phyloP scores from a whole-genome alignment of 2,113 vertebrate genomes.

The Carassius carassius region DNA sequence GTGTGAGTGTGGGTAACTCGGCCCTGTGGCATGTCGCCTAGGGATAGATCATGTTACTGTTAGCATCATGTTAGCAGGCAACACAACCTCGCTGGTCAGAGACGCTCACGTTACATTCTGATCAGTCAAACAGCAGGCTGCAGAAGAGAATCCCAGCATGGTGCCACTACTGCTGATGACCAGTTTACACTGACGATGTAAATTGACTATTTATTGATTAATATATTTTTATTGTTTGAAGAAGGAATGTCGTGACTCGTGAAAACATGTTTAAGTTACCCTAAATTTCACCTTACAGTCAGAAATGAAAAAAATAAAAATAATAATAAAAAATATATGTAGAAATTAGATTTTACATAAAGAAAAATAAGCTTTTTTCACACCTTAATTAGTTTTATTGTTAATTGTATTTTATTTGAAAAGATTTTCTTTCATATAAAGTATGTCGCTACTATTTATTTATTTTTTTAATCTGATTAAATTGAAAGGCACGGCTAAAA shows the following conservation, averaged over 20 bases:
- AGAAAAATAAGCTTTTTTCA: not conserved
- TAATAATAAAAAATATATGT: too few relatives aligned
- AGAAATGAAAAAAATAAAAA: not conserved
- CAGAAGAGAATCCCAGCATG: slow-evolving; percentile 23
- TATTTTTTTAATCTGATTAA: not conserved
- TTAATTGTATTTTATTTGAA: too few relatives aligned
- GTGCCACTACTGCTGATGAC: slow-evolving; percentile 15
- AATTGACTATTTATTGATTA: not conserved
- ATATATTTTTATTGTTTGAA: not conserved
- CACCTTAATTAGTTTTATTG: too few relatives aligned
- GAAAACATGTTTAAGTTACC: not conserved
- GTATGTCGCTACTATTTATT: too few relatives aligned
- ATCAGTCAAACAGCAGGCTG: slow-evolving; percentile 9
- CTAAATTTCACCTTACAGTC: not conserved
- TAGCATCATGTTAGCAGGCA: not conserved
- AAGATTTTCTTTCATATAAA: too few relatives aligned
- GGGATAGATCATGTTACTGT: slow-evolving; percentile 41
- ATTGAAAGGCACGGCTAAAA: not conserved
- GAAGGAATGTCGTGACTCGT: not conserved
- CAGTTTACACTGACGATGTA: not conserved
- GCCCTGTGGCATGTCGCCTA: not conserved
- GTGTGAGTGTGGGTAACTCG: slow-evolving; percentile 28
- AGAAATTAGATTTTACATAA: not conserved
- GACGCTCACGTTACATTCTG: slow-evolving; percentile 25
- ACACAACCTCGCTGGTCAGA: slow-evolving; percentile 16